A percentile compares a stretch with the other conserved stretches of the same genome.
Conservation (phyloP, 2,888 invertebrate species). For the Caenorhabditis japonica region DNA sequence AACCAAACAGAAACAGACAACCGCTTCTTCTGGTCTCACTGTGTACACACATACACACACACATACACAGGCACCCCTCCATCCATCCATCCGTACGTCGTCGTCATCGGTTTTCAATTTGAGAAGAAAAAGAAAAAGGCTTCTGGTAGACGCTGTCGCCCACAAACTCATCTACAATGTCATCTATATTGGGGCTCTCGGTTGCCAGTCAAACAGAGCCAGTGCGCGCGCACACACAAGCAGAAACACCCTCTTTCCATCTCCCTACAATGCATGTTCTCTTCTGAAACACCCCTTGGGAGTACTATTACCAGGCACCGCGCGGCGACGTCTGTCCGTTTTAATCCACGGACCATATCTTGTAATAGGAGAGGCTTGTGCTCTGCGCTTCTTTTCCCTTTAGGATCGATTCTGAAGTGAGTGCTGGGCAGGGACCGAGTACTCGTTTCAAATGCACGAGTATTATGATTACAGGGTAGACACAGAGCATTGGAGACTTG, state of each 20-base stretch:
- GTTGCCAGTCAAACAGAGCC: slow-evolving; percentile 46
- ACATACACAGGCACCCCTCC: too few species aligned
- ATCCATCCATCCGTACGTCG: neutral
- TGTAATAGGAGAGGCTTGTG: slow-evolving; percentile 52
- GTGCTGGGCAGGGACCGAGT: slow-evolving; percentile 38
- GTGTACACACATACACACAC: slow-evolving; percentile 41
- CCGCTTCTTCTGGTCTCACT: slow-evolving; percentile 11
- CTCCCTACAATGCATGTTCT: slow-evolving; percentile 49
- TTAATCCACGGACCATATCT: slow-evolving; percentile 61
- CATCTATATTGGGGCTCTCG: slow-evolving; percentile 45
- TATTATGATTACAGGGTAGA: slow-evolving; percentile 34
- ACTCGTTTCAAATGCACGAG: slow-evolving; percentile 28
- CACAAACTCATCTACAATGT: slow-evolving; percentile 55
- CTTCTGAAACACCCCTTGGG: slow-evolving; percentile 56
- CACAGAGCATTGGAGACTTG: neutral
- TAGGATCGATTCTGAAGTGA: slow-evolving; percentile 47
- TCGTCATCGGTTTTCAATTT: slow-evolving; percentile 18
- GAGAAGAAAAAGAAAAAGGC: slow-evolving; percentile 1
- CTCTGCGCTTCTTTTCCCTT: slow-evolving; percentile 12
- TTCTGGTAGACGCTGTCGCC: slow-evolving; percentile 49
- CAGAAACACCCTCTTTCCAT: slow-evolving; percentile 22
- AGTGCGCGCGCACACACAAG: slow-evolving; percentile 29
- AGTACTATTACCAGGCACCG: slow-evolving; percentile 62
- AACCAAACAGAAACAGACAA: slow-evolving; percentile 20
- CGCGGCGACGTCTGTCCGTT: slow-evolving; percentile 43